Conservation (phyloP, 2,888 invertebrate genomes). For the Rhogogaster chlorosoma region DNA sequence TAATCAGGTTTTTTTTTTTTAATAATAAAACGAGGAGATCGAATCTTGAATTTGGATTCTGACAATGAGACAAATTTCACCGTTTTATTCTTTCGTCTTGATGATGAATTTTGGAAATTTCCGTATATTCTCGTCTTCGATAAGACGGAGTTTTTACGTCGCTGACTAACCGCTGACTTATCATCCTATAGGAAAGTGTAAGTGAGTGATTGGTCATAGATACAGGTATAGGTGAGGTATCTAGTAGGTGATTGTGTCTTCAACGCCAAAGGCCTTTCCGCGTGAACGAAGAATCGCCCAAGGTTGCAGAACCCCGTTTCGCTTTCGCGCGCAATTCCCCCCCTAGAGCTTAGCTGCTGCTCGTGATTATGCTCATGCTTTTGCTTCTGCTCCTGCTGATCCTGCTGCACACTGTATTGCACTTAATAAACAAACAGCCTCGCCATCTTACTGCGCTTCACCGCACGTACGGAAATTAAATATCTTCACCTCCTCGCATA, state of each 20-base stretch:
- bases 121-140: background rate
- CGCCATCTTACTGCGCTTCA: slow-evolving; percentile 6
- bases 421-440: slow-evolving; percentile 59
- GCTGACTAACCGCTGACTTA: background rate
- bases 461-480: slow-evolving; percentile 39
- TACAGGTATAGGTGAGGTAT: background rate
- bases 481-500: background rate
- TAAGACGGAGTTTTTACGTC: background rate
- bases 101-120: background rate
- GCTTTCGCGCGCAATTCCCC: slow-evolving; percentile 60
- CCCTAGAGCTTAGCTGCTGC: background rate
- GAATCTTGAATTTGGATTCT: too few species aligned
- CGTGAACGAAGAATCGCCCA: slow-evolving; percentile 45
- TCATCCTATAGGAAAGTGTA: background rate
- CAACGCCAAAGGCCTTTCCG: slow-evolving; percentile 31
- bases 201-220: background rate
- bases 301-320: slow-evolving; percentile 52
- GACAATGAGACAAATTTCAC: background rate
- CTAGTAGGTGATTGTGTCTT: background rate
- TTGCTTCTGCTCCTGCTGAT: background rate
- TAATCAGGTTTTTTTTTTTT: too few species aligned
- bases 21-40: background rate
- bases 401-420: background rate
- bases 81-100: background rate
- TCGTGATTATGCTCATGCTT: background rate